Evolutionary conservation across 2,113 vertebrate genomes (phyloP).

Genomic region (Rutilus rutilus): DNA sequence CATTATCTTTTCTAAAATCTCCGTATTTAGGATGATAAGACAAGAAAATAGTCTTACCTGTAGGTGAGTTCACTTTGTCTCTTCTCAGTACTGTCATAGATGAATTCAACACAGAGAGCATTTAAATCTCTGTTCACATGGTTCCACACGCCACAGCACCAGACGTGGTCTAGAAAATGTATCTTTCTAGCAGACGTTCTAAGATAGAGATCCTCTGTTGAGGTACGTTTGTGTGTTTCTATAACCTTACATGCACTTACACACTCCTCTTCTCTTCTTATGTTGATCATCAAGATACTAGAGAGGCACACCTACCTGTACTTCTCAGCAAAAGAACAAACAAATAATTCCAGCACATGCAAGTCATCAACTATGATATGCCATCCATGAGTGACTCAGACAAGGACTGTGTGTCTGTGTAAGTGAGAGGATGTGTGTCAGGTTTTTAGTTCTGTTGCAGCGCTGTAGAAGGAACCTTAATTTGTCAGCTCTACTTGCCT

Average conservation of each 20-base stretch:
- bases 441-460: conserved; percentile 50
- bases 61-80: conserved; percentile 43
- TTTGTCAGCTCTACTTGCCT: conserved; percentile 63
- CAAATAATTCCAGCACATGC: not conserved
- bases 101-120: not conserved
- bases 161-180: not conserved
- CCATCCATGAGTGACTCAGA: conserved; percentile 41
- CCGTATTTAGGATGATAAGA: not conserved
- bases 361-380: not conserved
- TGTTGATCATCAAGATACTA: conserved; percentile 20
- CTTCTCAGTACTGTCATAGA: conserved; percentile 43
- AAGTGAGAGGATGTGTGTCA: conserved; percentile 48
- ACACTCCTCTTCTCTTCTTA: conserved; percentile 2
- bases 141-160: conserved; percentile 30
- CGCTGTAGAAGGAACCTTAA: conserved; percentile 61
- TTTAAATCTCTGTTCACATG: conserved; percentile 43
- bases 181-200: not conserved
- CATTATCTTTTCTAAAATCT: not conserved
- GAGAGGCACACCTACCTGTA: conserved; percentile 1
- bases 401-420: conserved; percentile 41
- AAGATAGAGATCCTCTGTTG: conserved; percentile 25
- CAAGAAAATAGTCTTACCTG: conserved; percentile 32
- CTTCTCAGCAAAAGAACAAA: not conserved
- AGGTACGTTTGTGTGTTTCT: conserved; percentile 8
- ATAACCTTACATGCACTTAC: conserved; percentile 31